These are phyloP conservation scores for Chalcosyrphus nemorum DNA, from an alignment of 2,888 invertebrate species.

Conservation along the genomic window DNA sequence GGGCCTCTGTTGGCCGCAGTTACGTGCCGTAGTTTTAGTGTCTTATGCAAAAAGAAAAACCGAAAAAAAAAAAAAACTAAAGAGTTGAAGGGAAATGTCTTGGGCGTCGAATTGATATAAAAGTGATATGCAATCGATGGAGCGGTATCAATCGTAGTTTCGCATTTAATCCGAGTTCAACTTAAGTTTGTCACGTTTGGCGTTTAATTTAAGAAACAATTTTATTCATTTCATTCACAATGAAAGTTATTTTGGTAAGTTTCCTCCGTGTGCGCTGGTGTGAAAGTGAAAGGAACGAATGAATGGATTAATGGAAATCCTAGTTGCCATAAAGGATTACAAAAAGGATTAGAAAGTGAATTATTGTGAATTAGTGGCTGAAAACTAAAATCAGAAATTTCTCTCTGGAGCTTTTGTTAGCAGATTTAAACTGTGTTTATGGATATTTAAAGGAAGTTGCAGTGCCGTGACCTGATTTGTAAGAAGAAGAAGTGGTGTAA, in stretches of 20 bases:
- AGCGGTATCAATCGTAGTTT: slow-evolving; percentile 66
- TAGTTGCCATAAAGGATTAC: slow-evolving; percentile 31
- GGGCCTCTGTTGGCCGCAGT: slow-evolving; percentile 9
- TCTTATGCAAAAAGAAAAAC: slow-evolving; percentile 58
- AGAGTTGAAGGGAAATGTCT: slow-evolving; percentile 30
- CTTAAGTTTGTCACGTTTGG: slow-evolving; percentile 21
- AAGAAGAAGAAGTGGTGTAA: no score
- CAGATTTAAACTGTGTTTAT: no score
- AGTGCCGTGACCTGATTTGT: no score
- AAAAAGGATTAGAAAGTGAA: slow-evolving; percentile 39
- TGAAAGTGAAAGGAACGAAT: slow-evolving; percentile 43
- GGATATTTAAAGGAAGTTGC: no score
- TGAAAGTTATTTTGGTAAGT: slow-evolving; percentile 69
- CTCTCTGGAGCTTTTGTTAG: no score
- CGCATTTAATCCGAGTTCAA: slow-evolving; percentile 45
- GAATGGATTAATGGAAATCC: slow-evolving; percentile 13
- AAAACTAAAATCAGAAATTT: background rate
- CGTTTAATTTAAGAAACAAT: slow-evolving; percentile 15
- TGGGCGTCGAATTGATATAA: slow-evolving; percentile 60
- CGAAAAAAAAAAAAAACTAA: background rate
- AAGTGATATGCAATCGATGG: slow-evolving; percentile 68
- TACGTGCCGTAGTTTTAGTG: slow-evolving; percentile 65
- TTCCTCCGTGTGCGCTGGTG: background rate
- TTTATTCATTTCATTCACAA: slow-evolving; percentile 49
- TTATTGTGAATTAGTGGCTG: slow-evolving; percentile 6